A percentile compares a stretch with the other conserved stretches of the same genome.
These are phyloP conservation scores for Heliocidaris erythrogramma DNA, from an alignment of 35 echinoderm and acorn worm genomes.

Conservation along the genomic window DNA sequence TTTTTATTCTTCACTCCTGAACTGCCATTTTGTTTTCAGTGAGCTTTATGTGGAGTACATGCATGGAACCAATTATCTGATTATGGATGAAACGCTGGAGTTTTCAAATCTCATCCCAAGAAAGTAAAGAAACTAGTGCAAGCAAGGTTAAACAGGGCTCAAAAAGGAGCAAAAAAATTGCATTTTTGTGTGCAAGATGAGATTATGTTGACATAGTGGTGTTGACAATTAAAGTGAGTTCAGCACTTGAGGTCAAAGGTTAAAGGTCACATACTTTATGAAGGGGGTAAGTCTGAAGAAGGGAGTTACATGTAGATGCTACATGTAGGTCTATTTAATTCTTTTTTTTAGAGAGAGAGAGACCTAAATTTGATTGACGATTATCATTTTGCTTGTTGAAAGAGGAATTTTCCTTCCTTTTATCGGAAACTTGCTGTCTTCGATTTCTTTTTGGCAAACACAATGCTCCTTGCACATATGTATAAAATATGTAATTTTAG, in stretches of 20 bases:
- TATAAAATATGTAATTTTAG: no score
- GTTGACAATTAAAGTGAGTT: conserved; percentile 8
- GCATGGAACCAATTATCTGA: background rate
- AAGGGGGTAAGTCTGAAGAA: background rate
- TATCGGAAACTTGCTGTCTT: no score
- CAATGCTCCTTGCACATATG: no score
- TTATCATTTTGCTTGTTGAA: no score
- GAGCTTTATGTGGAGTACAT: background rate
- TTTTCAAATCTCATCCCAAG: background rate
- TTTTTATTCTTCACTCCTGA: no score
- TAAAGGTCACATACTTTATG: background rate
- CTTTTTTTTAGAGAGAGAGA: no score
- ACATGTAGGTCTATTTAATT: no score
- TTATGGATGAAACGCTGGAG: background rate
- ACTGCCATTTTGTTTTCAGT: no score
- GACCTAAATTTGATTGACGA: no score
- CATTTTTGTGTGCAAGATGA: conserved; percentile 22
- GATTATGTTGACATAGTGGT: conserved; percentile 14
- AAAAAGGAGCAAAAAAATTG: background rate
- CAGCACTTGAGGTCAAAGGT: background rate
- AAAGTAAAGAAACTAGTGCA: background rate
- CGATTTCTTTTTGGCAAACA: no score
- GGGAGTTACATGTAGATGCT: no score
- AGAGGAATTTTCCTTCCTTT: no score
- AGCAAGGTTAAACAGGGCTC: background rate